These are phyloP conservation scores for Chunga burmeisteri DNA, from an alignment of 2,113 vertebrate genomes.

Conservation along the genomic window DNA sequence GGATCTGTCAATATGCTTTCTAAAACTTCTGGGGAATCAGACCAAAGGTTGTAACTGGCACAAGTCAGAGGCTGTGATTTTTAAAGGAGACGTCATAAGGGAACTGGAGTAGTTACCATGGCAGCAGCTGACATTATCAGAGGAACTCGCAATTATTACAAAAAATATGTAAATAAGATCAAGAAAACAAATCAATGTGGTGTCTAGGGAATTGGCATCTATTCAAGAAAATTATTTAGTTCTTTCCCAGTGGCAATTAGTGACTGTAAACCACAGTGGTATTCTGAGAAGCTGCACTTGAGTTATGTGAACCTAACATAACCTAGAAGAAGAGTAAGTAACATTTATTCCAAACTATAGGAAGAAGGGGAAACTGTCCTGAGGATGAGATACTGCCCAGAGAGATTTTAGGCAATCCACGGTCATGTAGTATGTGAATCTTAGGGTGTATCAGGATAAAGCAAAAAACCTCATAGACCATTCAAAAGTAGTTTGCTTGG, in stretches of 20 bases:
- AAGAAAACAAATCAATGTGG: not conserved
- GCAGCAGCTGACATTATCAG: not conserved
- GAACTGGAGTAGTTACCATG: not conserved
- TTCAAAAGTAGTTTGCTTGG: not conserved
- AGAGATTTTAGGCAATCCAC: not conserved
- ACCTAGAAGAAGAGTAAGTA: not conserved
- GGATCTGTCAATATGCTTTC: not conserved
- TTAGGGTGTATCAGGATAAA: not conserved
- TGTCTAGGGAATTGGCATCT: not conserved
- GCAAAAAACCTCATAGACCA: not conserved
- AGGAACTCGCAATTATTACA: not conserved
- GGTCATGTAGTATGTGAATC: not conserved
- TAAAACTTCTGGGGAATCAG: not conserved
- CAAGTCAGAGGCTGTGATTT: not conserved
- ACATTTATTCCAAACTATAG: not conserved
- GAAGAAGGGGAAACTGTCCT: not conserved
- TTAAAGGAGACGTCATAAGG: not conserved
- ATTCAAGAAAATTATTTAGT: not conserved
- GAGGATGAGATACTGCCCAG: not conserved
- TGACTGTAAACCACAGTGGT: not conserved
- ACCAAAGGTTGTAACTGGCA: not conserved
- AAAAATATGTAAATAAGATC: not conserved
- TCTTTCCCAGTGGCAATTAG: not conserved
- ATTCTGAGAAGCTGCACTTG: not conserved
- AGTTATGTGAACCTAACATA: not conserved